Base-by-base conservation (phyloP, 2,113 vertebrate species). In the Antechinus stuartii region DNA sequence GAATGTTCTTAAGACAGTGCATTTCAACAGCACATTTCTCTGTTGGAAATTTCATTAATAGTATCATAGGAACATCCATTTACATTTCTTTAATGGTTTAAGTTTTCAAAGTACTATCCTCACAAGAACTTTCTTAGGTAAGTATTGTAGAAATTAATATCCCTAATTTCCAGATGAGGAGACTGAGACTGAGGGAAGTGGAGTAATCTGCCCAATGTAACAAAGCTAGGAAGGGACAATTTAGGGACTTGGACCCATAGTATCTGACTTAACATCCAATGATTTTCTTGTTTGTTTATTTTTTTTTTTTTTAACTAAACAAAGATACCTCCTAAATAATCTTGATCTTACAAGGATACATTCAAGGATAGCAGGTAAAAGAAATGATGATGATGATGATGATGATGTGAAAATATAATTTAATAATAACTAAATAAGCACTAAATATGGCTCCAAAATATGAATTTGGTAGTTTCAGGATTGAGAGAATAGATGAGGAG, bases 321-420 rank as follows among this genome's bases (percentile, higher is more conserved):
- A n/a, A n/a, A 14, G 61, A 8, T 42, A 42, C 14, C 6, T 84
- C 19, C 68, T 84, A 84, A 84, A 22, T 25, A 9, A 16, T 0
- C 6, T 0, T 24, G 42, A 35, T 6, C 54, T n/a, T 50, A 30
- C 53, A 91, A 25, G 52, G 30, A 30, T 1, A 3, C 5, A 1
- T 52, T 25, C 91, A 14, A 5, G 26, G 3, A 1, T 35, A 8
- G 1, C 10, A n/a, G 30, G 1, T 27, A 25, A 9, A 8, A 3
- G 47, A 46, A 49, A 4, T 0, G 0, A 6, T 1, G 54, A 4
- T 0, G 0, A 6, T 1, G 50, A 47, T 2, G 50, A 47, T 2
- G 9, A 47, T 2, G 50, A 47, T 2, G 9, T 56, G 52, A 76
- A 50, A 91, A 89, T 26, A 49, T 49, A 25, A 0, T 2, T 12